Evolutionary conservation across 2,113 vertebrate species (phyloP), one percentile per base, ranked within the genome.

Genomic region (Ardeotis arabs): DNA sequence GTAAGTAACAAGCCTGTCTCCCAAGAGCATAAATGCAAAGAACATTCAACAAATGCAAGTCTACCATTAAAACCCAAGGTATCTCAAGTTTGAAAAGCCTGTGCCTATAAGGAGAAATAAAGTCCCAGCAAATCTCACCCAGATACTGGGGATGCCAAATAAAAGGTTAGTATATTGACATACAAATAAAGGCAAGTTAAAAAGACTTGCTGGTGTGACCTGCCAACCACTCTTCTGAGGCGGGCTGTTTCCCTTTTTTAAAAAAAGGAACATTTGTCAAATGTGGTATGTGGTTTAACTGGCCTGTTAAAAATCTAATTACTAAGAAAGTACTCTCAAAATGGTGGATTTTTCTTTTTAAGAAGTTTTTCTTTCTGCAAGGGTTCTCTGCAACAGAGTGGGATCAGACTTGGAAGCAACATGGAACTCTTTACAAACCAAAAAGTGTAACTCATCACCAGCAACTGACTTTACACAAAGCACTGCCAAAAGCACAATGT

Each of bases 331-430:
- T 37, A 45, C 53, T 87, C 70, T 87, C 55, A 84, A 95, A 95
- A 94, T 95, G 91, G 84, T 89, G 80, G 62, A 41, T 39, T 50
- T 45, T 74, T 87, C 89, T 84, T 75, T 78, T 77, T n/a, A 73
- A 90, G 25, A 84, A 87, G 69, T 73, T 75, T 67, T 74, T 1
- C 0, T 64, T 87, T 75, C 84, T 84, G 53, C 55, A 87, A 84
- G 59, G 67, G 62, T 31, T 84, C 69, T 94, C 75, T 85, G 56
- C 62, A 63, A 25, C 62, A 89, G 56, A 79, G 66, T 47, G 55
- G 86, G 91, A 94, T 23, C 91, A 93, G 77, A 69, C 70, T 73
- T 91, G 84, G 91, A 93, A 92, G 53, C n/a, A 52, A 50, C 25
- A 58, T 15, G 4, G 0, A 90, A 77, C 66, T 62, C 83, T 78